Percentiles rank a stretch among this genome's conserved stretches.
Conservation (phyloP, 2,888 invertebrate species). For the Himalopsyche kuldschensis region DNA sequence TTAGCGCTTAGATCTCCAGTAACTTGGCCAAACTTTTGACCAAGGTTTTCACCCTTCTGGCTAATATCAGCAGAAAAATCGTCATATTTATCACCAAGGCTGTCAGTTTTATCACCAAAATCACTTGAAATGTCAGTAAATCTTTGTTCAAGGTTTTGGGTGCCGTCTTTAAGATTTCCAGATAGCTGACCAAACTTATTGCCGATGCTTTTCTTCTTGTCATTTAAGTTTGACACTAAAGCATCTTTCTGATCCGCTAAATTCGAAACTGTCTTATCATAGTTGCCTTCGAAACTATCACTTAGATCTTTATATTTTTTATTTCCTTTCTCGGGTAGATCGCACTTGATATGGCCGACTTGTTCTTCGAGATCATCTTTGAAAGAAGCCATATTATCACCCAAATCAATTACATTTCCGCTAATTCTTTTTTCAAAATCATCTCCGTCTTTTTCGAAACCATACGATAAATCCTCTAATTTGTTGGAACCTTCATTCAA, state of each 20-base stretch:
- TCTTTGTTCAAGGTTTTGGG: not conserved
- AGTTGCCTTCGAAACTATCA: conserved; percentile 19
- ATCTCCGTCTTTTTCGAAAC: conserved; percentile 5
- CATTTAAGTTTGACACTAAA: not conserved
- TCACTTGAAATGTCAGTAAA: not conserved
- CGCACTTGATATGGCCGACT: conserved; percentile 40
- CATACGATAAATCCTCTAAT: conserved; percentile 1
- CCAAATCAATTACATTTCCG: conserved; percentile 45
- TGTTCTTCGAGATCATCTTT: conserved; percentile 56
- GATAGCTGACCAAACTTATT: not conserved
- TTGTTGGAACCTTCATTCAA: conserved; percentile 25
- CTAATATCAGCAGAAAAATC: not conserved
- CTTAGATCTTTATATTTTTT: conserved; percentile 23
- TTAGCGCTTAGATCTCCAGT: not conserved
- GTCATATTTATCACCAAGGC: not conserved
- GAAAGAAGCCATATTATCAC: conserved; percentile 54
- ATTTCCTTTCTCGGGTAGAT: conserved; percentile 33
- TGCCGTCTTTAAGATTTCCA: not conserved
- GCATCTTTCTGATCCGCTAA: conserved; percentile 3
- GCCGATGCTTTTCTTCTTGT: conserved; percentile 1
- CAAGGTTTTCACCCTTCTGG: not conserved
- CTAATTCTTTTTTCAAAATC: not conserved
- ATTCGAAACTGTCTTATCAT: conserved; percentile 13
- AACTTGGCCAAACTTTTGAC: not conserved
- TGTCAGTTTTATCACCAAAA: not conserved